phyloP scores from a whole-genome alignment of 1,140 invertebrate genomes.

The Ostrea edulis region DNA sequence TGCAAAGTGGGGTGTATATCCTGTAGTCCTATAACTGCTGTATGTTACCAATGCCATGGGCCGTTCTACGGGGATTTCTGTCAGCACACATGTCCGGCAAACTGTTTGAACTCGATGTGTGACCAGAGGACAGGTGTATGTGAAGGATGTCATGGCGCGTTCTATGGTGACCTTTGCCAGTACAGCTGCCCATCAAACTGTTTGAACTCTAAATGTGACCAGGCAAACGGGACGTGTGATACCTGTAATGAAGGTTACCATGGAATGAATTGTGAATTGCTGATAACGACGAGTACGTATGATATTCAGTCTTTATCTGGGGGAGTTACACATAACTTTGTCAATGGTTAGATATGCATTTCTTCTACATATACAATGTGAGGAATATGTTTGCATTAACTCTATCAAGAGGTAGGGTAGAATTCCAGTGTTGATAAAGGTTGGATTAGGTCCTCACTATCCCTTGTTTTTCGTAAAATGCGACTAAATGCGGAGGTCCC shows the following conservation, averaged over 20 bases:
- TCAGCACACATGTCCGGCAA: background rate
- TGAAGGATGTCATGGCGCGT: background rate
- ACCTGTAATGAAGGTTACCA: background rate
- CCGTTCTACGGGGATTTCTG: background rate
- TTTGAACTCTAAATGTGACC: background rate
- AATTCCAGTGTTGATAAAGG: too few relatives aligned
- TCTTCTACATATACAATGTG: too few relatives aligned
- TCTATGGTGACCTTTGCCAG: background rate
- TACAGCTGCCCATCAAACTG: background rate
- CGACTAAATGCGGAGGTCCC: too few relatives aligned
- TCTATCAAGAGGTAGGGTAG: too few relatives aligned
- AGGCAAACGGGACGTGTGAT: background rate
- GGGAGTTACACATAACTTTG: too few relatives aligned
- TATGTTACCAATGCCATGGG: background rate
- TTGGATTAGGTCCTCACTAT: too few relatives aligned
- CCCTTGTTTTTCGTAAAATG: too few relatives aligned
- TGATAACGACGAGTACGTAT: background rate
- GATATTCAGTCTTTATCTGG: too few relatives aligned
- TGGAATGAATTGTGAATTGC: background rate
- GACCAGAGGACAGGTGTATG: background rate
- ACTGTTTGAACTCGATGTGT: background rate
- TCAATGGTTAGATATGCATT: too few relatives aligned
- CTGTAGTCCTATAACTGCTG: background rate
- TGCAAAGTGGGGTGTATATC: background rate
- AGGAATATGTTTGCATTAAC: too few relatives aligned